Percentiles rank a stretch among this genome's conserved stretches.
phyloP scores from a whole-genome alignment of 2,888 invertebrate genomes.

The Ochropleura plecta region DNA sequence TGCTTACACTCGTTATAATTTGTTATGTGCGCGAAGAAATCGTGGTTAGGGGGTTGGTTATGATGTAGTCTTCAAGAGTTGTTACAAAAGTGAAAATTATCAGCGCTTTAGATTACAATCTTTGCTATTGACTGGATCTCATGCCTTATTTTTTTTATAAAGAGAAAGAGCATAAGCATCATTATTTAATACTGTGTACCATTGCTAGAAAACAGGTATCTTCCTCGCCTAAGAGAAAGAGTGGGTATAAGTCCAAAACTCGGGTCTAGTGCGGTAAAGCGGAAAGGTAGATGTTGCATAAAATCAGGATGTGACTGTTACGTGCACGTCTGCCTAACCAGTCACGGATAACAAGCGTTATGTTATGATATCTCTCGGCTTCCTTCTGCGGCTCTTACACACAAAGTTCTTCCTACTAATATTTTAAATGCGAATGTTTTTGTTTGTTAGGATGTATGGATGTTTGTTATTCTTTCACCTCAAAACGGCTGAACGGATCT shows the following conservation, averaged over 20 bases:
- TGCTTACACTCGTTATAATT: slow-evolving; percentile 14
- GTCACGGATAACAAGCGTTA: not conserved
- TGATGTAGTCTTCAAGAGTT: not conserved
- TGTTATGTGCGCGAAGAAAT: slow-evolving; percentile 14
- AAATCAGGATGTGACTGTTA: too few species aligned
- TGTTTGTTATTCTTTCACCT: too few species aligned
- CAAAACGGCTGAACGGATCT: too few species aligned
- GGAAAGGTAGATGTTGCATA: not conserved
- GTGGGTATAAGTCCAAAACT: not conserved
- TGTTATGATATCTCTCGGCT: not conserved
- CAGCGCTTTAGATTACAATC: too few species aligned
- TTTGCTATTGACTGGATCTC: not conserved
- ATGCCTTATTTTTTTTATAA: not conserved
- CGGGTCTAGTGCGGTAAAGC: not conserved
- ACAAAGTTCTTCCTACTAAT: not conserved
- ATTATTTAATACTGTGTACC: not conserved
- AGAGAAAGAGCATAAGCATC: not conserved
- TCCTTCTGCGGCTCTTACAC: not conserved
- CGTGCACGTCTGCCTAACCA: too few species aligned
- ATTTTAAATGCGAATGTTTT: too few species aligned
- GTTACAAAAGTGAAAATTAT: not conserved
- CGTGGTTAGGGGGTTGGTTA: not conserved
- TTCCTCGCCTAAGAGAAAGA: not conserved
- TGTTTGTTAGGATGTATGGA: too few species aligned
- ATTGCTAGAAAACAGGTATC: not conserved